Evolutionary conservation across 2,888 invertebrate genomes (phyloP), one percentile per base, ranked within the genome.

Genomic region (Eupithecia inturbata): DNA sequence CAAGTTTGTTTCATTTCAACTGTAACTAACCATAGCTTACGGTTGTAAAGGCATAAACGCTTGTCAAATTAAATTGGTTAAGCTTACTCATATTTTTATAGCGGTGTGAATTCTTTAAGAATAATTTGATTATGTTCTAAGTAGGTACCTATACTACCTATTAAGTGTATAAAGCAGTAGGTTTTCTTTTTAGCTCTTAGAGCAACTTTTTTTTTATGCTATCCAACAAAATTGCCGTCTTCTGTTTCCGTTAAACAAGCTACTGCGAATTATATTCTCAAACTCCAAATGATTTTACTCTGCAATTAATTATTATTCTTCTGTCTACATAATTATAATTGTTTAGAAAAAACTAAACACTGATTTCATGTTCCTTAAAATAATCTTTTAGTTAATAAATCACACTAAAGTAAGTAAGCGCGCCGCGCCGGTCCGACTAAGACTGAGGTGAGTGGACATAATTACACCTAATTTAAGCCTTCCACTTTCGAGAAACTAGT

Each of bases 1-100:
- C 9, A 60, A 16, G 60, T 22, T 53, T 45, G 45, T 45, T 57
- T 60, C 28, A 62, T 19, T 62, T 19, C 16, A 31, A 28, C 28
- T 62, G 31, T 53, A 53, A 22, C 10, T 53, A 53, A 62, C 28
- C 19, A 62, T 62, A 31, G 62, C 31, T 31, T 62, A 62, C 28
- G 62, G 62, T 64, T 41, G 41, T 49, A n/a, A 53, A 22, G 49
- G 16, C 36, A 64, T 39, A 26, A 16, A 64, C 22, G 39, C 64
- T 39, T 64, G 39, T 33, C 62, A 64, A 39, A 64, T 1, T 14
- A 57, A 36, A 39, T 64, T 64, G 28, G 60, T 28, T 60, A 28
- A 60, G 60, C 60, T 60, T 26, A 60, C 16, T 16, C 31, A 19
- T 19, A 16, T 62, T 62, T 28, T 62, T 31, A 62, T 62, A 31